Percentiles rank a stretch among this genome's conserved stretches.
phyloP scores from a whole-genome alignment of 1,140 invertebrate genomes.

The Kradibia gibbosae region DNA sequence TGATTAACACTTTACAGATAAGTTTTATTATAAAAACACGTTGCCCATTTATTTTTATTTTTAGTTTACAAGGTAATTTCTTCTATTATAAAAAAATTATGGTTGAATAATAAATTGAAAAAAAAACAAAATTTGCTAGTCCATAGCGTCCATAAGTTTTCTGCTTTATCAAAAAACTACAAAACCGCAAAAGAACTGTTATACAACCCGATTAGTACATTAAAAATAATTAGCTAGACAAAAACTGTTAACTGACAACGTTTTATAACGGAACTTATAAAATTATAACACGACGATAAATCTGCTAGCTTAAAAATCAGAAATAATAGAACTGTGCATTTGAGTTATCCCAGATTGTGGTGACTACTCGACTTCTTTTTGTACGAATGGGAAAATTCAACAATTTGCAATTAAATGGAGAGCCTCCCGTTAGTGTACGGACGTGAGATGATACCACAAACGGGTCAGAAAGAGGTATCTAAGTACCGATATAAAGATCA shows the following conservation, averaged over 20 bases:
- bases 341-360: slow-evolving; percentile 3
- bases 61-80: too few relatives aligned
- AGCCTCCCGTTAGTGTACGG: not conserved
- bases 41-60: too few relatives aligned
- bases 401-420: slow-evolving; percentile 37
- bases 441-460: slow-evolving; percentile 27
- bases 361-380: slow-evolving; percentile 1
- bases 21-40: too few relatives aligned
- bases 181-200: slow-evolving; percentile 15
- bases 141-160: not conserved
- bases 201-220: not conserved
- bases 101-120: too few relatives aligned
- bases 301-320: not conserved
- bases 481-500: not conserved
- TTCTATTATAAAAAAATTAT: too few relatives aligned
- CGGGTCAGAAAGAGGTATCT: slow-evolving; percentile 20
- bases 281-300: slow-evolving; percentile 46
- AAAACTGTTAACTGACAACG: slow-evolving; percentile 21
- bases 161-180: not conserved
- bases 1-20: too few relatives aligned
- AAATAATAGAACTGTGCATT: not conserved
- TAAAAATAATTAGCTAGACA: slow-evolving; percentile 41
- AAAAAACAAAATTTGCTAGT: not conserved
- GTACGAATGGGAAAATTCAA: slow-evolving; percentile 1
- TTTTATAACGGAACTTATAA: slow-evolving; percentile 17